These are phyloP conservation scores for Rhyacophila evoluta DNA, from an alignment of 2,888 invertebrate genomes.

Conservation along the genomic window DNA sequence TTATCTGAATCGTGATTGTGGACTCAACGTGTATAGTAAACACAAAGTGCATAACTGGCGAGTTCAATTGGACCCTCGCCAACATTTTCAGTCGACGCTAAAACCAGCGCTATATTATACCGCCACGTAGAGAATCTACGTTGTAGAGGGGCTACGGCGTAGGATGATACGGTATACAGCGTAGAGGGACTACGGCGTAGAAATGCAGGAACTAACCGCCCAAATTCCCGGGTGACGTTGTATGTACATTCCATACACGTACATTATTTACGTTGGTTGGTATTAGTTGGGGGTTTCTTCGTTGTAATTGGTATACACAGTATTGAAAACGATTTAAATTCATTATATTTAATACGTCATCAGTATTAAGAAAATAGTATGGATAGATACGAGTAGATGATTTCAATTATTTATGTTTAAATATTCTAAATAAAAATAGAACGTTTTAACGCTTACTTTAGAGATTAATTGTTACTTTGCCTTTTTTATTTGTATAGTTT, in stretches of 20 bases:
- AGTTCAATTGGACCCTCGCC: not conserved
- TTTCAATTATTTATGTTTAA: too few relatives aligned
- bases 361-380: too few relatives aligned
- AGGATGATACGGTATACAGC: not conserved
- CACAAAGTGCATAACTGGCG: constrained; percentile 17
- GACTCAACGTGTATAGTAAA: not conserved
- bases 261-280: not conserved
- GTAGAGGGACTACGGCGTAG: constrained; percentile 20
- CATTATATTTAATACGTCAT: not conserved
- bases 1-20: not conserved
- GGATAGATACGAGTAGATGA: too few relatives aligned
- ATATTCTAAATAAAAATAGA: too few relatives aligned
- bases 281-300: not conserved
- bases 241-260: constrained; percentile 6
- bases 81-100: constrained; percentile 7
- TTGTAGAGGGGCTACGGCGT: not conserved
- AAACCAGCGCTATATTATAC: not conserved
- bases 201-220: not conserved
- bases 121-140: not conserved
- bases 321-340: not conserved
- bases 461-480: too few relatives aligned
- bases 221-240: constrained; percentile 1
- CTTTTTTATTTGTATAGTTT: too few relatives aligned
- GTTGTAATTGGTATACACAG: not conserved
- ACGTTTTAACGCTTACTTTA: too few relatives aligned